phyloP scores from a whole-genome alignment of 2,113 vertebrate species.

The Prunella himalayana region DNA sequence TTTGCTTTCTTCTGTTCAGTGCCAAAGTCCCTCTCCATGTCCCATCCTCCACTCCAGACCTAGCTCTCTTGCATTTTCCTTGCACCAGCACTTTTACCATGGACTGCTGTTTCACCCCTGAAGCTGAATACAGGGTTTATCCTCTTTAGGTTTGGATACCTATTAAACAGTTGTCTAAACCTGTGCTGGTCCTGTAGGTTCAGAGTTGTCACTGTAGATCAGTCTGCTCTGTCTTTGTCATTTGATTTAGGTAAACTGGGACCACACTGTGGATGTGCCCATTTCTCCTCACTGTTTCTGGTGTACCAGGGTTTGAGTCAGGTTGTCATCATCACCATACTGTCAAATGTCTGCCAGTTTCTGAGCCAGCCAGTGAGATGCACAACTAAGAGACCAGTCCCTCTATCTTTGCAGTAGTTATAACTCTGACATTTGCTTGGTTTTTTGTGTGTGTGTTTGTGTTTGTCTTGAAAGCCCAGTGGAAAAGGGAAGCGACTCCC shows the following conservation, averaged over 20 bases:
- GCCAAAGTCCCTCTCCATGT: background rate
- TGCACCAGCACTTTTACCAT: background rate
- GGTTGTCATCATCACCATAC: background rate
- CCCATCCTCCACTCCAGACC: background rate
- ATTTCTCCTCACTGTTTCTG: background rate
- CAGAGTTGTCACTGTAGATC: background rate
- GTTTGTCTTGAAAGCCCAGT: conserved; percentile 78
- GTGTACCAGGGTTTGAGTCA: background rate
- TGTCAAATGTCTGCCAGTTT: background rate
- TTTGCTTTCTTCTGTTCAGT: background rate
- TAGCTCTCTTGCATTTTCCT: background rate
- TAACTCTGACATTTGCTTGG: background rate
- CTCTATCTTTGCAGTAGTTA: background rate
- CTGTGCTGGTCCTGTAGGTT: background rate
- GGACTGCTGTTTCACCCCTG: background rate
- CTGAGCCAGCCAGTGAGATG: background rate
- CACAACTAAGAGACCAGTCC: background rate
- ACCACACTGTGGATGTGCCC: background rate
- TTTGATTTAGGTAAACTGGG: background rate
- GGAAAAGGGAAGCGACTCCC: conserved; percentile 94
- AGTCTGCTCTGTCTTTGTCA: background rate
- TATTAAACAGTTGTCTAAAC: background rate
- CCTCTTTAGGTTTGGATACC: background rate
- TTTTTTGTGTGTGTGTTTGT: background rate
- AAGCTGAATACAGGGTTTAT: background rate